phyloP scores from a whole-genome alignment of 30 jellyfish, hydroid and myxozoan species.

The Sanderia malayensis region DNA sequence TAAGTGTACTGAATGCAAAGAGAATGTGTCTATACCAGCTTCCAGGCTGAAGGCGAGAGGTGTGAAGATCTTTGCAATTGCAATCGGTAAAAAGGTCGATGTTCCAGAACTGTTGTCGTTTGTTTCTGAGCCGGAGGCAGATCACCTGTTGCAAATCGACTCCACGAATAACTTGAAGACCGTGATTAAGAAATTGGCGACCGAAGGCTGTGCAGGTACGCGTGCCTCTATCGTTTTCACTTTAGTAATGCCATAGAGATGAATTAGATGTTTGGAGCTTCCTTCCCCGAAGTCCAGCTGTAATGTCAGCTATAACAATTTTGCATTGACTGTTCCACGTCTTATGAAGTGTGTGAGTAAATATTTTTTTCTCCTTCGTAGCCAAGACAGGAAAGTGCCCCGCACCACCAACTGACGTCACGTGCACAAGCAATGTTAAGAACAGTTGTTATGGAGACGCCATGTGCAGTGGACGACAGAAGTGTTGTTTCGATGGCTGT shows the following conservation, averaged over 20 bases:
- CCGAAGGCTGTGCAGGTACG: conserved; percentile 66
- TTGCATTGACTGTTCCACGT: too few relatives aligned
- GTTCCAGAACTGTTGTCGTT: conserved; percentile 46
- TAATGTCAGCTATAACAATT: too few relatives aligned
- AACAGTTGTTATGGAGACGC: conserved; percentile 63
- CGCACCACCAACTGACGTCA: conserved; percentile 16
- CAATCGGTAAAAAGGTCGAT: conserved; percentile 70
- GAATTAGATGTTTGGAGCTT: too few relatives aligned
- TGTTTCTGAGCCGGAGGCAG: conserved; percentile 63
- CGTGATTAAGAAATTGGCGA: conserved; percentile 33
- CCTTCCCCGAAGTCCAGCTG: too few relatives aligned
- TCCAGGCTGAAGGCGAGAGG: conserved; percentile 68
- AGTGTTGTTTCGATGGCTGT: conserved; percentile 86
- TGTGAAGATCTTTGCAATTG: conserved; percentile 74
- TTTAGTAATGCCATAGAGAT: too few relatives aligned
- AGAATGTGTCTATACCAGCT: conserved; percentile 54
- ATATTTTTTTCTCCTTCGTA: conserved; percentile 4
- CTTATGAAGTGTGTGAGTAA: background rate
- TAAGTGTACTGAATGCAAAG: conserved; percentile 76
- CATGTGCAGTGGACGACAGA: conserved; percentile 56
- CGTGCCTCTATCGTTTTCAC: too few relatives aligned
- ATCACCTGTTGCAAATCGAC: conserved; percentile 65
- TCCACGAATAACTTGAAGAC: conserved; percentile 57
- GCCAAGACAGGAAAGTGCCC: conserved; percentile 91
- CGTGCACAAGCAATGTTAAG: conserved; percentile 27